Base-by-base conservation (phyloP, 1,140 invertebrate species). In the Daktulosphaira vitifoliae region DNA sequence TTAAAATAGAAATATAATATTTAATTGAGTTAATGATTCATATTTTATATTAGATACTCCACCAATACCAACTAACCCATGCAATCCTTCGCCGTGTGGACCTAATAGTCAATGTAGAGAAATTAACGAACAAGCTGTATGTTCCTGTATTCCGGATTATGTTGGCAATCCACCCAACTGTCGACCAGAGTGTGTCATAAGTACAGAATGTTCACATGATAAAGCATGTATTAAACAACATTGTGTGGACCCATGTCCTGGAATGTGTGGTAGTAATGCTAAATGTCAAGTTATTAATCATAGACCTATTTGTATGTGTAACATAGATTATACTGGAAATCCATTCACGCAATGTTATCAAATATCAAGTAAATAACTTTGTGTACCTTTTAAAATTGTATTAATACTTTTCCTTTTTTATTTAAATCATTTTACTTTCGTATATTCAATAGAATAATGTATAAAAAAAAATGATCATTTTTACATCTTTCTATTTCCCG, bases 51-150 rank as follows among this genome's bases (percentile, higher is more conserved):
- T 25, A 68, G 67, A 50, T 23, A 39, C 23, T 53, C 76, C 70
- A 64, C 26, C 68, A 66, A 70, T 68, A 59, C 68, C 68, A 23
- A 69, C 44, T 67, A 76, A 84, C 67, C 77, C 75, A 3, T 81
- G 80, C 68, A 68, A 71, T 50, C 78, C 77, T 16, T 76, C 76
- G 8, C 79, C 80, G 13, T 81, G 79, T 67, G 79, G 79, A 49
- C 75, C 76, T 4, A 79, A 81, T 70, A 79, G 77, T 39, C 71
- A 75, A 64, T 82, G 79, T 67, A 70, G 74, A 67, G 75, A 76
- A 62, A 68, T 71, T 4, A 76, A 77, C 62, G 77, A 74, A 15
- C 76, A 76, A 59, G 77, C 74, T 5, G 74, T 79, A 11, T 80
- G 79, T 54, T 74, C 73, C 6, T 81, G 80, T 65, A 70, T 76